Base-by-base conservation (phyloP, 2,888 invertebrate genomes). In the Rhabditophanes sp. region DNA sequence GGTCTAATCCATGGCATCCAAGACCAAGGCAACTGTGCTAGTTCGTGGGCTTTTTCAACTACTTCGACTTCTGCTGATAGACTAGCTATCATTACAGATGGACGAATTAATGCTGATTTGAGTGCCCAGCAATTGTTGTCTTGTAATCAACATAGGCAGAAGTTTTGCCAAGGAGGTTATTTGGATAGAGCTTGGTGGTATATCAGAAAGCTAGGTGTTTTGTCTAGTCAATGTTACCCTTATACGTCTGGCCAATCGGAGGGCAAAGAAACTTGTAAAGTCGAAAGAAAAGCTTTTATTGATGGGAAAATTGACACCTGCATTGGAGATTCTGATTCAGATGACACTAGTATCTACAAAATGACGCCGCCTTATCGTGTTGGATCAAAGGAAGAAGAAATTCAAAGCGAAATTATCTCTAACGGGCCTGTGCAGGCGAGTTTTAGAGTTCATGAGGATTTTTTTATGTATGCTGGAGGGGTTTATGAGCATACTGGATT, bases 1-100 rank as follows among this genome's bases (percentile, higher is more conserved):
- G 70, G 72, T 2, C 74, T 73, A 50, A 78, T 87, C 31, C 75
- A 78, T 0, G 75, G 74, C 0, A 65, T 74, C n/a, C 52, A 65
- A 22, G 73, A 75, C 48, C 74, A 74, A 58, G 75, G 75, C 14
- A 74, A 76, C 71, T 79, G 88, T 64, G 87, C 80, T 1, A 76
- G 85, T 0, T 87, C 85, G 2, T 88, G 87, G 88, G 87, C 84
- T 1, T 74, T 88, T 17, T 79, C 83, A 1, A 79, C 85, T 0
- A 78, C 79, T 31, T 67, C 69, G 66, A 51, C 51, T 24, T 48
- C 51, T 12, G 42, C 50, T n/a, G 56, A 56, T 38, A 29, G 55
- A 25, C 38, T 79, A 53, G 79, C 79, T 4, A 80, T 88, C 48
- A 79, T 82, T 66, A 82, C 82, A 5, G 76, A 78, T 50, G 85